These are phyloP conservation scores for Onychomys leucogaster DNA, from an alignment of 2,797 vertebrate species.

Conservation along the genomic window DNA sequence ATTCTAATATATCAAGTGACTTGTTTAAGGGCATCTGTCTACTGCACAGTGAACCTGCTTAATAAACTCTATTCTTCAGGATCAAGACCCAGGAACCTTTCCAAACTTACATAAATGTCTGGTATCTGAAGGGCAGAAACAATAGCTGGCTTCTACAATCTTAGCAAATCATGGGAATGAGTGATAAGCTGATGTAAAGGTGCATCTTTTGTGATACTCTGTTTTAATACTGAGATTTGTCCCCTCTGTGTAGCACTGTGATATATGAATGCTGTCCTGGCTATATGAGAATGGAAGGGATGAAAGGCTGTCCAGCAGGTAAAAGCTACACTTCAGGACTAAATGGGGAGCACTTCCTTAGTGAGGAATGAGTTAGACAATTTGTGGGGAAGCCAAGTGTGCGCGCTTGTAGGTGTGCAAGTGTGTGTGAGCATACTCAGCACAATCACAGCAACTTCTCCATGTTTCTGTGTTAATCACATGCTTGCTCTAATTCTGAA, in stretches of 20 bases:
- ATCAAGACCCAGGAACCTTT: background rate
- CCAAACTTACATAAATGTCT: background rate
- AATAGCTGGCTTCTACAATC: background rate
- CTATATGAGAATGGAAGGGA: slow-evolving; percentile 95
- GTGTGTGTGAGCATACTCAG: background rate
- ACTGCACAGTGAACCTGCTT: background rate
- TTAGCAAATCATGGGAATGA: background rate
- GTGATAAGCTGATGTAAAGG: background rate
- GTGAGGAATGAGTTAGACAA: background rate
- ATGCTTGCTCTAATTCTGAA: background rate
- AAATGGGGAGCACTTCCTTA: background rate
- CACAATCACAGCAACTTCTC: background rate
- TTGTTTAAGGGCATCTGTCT: background rate
- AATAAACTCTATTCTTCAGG: background rate
- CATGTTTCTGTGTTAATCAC: background rate
- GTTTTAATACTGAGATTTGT: slow-evolving; percentile 48
- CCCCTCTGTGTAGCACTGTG: slow-evolving; percentile 89
- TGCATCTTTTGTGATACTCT: background rate
- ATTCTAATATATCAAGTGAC: background rate
- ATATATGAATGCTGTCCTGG: slow-evolving; percentile 99
- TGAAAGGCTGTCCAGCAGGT: slow-evolving; percentile 97
- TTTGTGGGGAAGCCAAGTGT: background rate
- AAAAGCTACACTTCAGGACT: slow-evolving; percentile 61
- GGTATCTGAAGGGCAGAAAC: rapidly evolving
- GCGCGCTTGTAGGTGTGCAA: background rate